Evolutionary conservation across 2,113 vertebrate species (phyloP).

Genomic region (Chitala chitala): DNA sequence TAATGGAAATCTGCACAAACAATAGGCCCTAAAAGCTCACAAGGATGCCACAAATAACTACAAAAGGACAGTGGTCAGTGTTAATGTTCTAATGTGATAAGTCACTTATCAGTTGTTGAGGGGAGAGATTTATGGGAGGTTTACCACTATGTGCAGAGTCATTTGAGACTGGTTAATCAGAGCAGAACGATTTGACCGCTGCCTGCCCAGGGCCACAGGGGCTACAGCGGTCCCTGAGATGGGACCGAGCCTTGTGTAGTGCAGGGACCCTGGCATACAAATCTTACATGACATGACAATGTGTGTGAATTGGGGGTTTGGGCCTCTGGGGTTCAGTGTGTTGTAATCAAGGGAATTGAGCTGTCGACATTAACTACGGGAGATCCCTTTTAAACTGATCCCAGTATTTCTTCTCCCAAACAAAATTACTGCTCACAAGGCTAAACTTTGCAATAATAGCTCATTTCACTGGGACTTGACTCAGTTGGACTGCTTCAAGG

Average conservation of each 20-base stretch:
- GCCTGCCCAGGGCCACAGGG: neutral
- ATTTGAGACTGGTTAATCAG: conserved; percentile 12
- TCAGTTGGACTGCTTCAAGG: conserved; percentile 8
- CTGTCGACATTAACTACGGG: conserved; percentile 13
- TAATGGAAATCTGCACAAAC: conserved; percentile 8
- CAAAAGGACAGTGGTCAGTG: neutral
- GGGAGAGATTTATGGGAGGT: neutral
- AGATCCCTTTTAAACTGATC: neutral
- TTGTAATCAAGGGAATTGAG: conserved; percentile 7
- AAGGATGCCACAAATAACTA: neutral
- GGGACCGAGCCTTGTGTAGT: neutral
- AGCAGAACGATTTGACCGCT: neutral
- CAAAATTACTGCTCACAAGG: conserved; percentile 2
- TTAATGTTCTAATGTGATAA: conserved; percentile 15
- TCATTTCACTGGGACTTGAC: neutral
- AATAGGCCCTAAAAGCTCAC: neutral
- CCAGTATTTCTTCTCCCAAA: conserved; percentile 12
- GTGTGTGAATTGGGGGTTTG: neutral
- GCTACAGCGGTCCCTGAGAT: neutral
- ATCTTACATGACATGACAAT: too few relatives aligned
- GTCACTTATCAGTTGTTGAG: neutral
- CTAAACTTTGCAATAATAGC: neutral
- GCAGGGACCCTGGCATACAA: neutral
- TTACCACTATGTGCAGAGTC: neutral
- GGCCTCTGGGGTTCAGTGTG: neutral